Base-by-base conservation (phyloP, 2,888 invertebrate species). In the Caenorhabditis zanzibari region DNA sequence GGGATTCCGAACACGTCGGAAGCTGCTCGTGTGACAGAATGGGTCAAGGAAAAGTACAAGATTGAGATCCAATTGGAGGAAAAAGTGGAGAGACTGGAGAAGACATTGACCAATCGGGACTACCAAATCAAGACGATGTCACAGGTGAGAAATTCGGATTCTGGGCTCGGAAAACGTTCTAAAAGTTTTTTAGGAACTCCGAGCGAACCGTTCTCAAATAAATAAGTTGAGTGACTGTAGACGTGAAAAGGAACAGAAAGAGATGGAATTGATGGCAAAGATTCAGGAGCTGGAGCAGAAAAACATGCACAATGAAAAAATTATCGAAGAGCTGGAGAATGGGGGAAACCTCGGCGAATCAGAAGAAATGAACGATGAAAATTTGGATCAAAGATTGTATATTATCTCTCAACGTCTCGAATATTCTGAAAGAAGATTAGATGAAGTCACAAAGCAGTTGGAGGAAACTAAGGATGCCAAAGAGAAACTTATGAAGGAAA, bases 1-100 rank as follows among this genome's bases (percentile, higher is more conserved):
- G 26, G n/a, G 2, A 56, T 71, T 58, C 56, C 56, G 19, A 28
- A 56, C 7, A 5, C n/a, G 22, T 19, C 7, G 3, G 58, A 71
- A 10, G 26, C 12, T 10, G 28, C n/a, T 16, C 44, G 41, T 26
- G 49, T 52, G 12, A 35, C 32, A 4, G 5, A 19, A 0, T 66
- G 66, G 66, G 66, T 28, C 1, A 49, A 32, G 52, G 66, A 66
- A 6, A 58, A 71, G 44, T 56, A 58, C 26, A 19, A 26, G 4
- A 28, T 14, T 16, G 72, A 72, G 59, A 10, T 1, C 3, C 38
- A 9, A 0, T 26, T 56, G 38, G 69, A 69, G 41, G 54, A 24
- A 14, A 59, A 59, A 26, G 32, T 72, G 32, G 72, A 72, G 22
- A 54, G 58, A 14, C 14, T 72, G 32, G 59, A 58, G 22, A 72